phyloP scores from a whole-genome alignment of 2,888 invertebrate species.

The Pharmacophagus antenor region DNA sequence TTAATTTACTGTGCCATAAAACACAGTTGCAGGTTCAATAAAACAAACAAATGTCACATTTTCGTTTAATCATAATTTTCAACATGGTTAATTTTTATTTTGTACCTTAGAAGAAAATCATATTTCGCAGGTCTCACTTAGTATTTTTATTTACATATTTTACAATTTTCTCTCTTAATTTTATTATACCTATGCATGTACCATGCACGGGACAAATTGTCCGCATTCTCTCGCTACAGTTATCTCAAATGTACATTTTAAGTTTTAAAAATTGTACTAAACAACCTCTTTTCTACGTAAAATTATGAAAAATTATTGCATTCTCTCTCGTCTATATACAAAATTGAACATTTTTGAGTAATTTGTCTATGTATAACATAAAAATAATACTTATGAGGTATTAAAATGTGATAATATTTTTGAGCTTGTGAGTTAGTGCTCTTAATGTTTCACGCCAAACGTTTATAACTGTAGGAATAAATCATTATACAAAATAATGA shows the following conservation, averaged over 20 bases:
- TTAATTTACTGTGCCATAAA: too few relatives aligned
- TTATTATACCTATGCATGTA: constrained; percentile 60
- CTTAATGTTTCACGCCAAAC: neutral
- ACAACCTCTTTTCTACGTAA: constrained; percentile 64
- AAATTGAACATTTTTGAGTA: constrained; percentile 28
- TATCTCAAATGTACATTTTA: constrained; percentile 73
- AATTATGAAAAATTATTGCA: constrained; percentile 77
- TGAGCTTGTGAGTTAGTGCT: constrained; percentile 2
- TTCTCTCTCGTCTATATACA: constrained; percentile 61
- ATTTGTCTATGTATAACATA: constrained; percentile 8
- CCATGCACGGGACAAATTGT: constrained; percentile 45
- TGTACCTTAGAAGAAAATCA: constrained; percentile 81
- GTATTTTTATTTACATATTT: constrained; percentile 76
- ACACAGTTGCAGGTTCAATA: constrained; percentile 43
- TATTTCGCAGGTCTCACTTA: constrained; percentile 77
- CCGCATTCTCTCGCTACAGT: constrained; percentile 64
- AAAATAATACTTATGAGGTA: constrained; percentile 5
- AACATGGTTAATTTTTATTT: constrained; percentile 80
- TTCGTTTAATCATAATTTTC: constrained; percentile 78
- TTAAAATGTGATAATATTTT: constrained; percentile 16
- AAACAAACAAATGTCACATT: constrained; percentile 52
- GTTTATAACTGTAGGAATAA: neutral
- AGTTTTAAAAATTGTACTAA: constrained; percentile 59
- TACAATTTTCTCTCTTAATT: constrained; percentile 60
- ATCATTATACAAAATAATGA: neutral